Percentiles rank a stretch among this genome's conserved stretches.
These are phyloP conservation scores for Rhombomys opimus DNA, from an alignment of 2,113 vertebrate species.

Conservation along the genomic window DNA sequence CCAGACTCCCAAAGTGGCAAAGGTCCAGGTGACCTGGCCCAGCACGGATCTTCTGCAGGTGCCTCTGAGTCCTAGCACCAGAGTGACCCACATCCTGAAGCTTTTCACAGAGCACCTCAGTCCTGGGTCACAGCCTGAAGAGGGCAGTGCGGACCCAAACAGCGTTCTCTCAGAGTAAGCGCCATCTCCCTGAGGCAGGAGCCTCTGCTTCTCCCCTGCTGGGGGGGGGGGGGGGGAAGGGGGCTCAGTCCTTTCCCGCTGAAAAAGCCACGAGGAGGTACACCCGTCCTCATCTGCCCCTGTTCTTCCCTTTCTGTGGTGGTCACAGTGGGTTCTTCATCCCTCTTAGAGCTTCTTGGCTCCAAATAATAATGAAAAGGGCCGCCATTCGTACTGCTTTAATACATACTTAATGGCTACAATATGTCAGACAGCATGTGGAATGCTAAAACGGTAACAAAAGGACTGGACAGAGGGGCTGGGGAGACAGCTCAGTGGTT, in stretches of 20 bases:
- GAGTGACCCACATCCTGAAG: conserved; percentile 88
- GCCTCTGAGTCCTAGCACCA: conserved; percentile 87
- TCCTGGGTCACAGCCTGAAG: conserved; percentile 64
- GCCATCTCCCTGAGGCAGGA: neutral
- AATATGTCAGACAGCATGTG: neutral
- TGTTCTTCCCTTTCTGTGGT: neutral
- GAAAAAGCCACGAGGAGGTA: neutral
- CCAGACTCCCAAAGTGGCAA: conserved; percentile 89
- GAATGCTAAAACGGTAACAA: neutral
- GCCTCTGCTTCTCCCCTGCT: neutral
- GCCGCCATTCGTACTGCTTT: neutral
- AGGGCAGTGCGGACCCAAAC: conserved; percentile 63
- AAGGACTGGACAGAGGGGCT: neutral
- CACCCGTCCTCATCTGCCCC: too few species aligned
- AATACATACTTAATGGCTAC: neutral
- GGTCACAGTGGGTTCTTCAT: neutral
- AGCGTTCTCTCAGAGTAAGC: conserved; percentile 85
- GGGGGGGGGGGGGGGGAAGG: neutral
- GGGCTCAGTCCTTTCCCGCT: neutral
- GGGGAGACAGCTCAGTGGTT: neutral
- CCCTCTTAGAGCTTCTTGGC: neutral
- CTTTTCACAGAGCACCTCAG: conserved; percentile 89
- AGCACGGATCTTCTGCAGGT: conserved; percentile 89
- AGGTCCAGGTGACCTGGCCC: conserved; percentile 88
- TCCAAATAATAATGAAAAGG: neutral